A percentile compares a stretch with the other conserved stretches of the same genome.
Conservation (phyloP, 2,797 vertebrate species). For the Erithacus rubecula region DNA sequence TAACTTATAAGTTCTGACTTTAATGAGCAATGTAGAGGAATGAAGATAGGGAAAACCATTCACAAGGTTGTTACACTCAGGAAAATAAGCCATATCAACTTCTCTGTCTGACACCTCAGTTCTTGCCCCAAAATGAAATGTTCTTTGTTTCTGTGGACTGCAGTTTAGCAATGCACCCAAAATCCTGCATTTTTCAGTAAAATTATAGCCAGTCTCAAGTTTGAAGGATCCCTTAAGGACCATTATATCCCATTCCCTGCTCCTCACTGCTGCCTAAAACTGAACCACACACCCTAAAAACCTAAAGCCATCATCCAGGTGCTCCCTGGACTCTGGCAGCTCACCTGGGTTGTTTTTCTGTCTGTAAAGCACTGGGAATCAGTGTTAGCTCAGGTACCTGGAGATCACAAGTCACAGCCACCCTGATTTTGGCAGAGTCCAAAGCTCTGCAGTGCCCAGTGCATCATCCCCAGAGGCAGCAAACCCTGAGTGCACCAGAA, state of each 20-base stretch:
- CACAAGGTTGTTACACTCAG: neutral
- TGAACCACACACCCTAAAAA: neutral
- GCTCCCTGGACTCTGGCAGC: neutral
- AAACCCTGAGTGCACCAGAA: neutral
- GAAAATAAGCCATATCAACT: neutral
- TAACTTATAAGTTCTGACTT: neutral
- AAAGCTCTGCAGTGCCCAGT: neutral
- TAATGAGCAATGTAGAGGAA: neutral
- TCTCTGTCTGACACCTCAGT: neutral
- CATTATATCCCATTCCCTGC: neutral
- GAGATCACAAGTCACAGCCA: neutral
- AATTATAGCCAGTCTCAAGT: neutral
- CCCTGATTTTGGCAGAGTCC: neutral
- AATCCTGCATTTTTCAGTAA: neutral
- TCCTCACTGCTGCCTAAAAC: neutral
- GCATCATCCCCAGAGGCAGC: neutral
- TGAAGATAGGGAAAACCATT: neutral
- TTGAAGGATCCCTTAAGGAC: neutral
- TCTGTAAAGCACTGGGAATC: neutral
- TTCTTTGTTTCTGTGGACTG: neutral
- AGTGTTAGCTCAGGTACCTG: neutral
- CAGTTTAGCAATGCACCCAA: neutral
- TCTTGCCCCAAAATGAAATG: neutral
- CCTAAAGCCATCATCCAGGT: neutral
- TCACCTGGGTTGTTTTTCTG: accelerated